phyloP scores from a whole-genome alignment of 2,113 vertebrate genomes.

The Stomatorhinus ivindoensis region DNA sequence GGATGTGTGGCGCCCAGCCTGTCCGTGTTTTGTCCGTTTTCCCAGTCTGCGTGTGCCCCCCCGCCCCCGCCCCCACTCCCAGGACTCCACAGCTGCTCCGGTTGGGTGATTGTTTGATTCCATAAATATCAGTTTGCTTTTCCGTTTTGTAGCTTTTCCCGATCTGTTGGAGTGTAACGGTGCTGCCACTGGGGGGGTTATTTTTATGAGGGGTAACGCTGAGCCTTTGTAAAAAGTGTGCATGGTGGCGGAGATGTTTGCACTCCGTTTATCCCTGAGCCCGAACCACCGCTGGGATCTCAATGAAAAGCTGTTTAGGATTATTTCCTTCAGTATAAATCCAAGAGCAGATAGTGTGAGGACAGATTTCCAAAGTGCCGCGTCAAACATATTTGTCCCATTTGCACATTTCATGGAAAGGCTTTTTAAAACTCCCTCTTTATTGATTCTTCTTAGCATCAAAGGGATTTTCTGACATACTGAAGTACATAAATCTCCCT shows the following conservation, averaged over 20 bases:
- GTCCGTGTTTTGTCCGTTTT: neutral
- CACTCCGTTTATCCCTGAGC: neutral
- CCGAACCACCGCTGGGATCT: neutral
- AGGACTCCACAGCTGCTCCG: neutral
- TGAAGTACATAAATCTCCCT: neutral
- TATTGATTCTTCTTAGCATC: neutral
- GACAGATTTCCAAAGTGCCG: neutral
- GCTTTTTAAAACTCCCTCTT: neutral
- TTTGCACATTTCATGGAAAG: neutral
- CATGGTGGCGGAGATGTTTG: neutral
- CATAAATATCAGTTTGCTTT: neutral
- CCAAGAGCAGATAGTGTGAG: neutral
- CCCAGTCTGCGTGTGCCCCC: neutral
- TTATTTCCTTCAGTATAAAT: neutral
- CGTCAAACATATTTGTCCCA: neutral
- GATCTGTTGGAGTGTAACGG: neutral
- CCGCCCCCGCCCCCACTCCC: neutral
- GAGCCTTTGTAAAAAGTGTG: neutral
- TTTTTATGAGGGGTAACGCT: constrained; percentile 1
- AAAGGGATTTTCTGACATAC: neutral
- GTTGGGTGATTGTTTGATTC: neutral
- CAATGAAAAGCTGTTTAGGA: neutral
- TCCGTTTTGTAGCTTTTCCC: neutral
- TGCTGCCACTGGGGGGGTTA: neutral
- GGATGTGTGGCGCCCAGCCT: neutral